Percentiles rank a stretch among this genome's conserved stretches.
Conservation (phyloP, 2,113 vertebrate genomes). For the Oncorhynchus kisutch region DNA sequence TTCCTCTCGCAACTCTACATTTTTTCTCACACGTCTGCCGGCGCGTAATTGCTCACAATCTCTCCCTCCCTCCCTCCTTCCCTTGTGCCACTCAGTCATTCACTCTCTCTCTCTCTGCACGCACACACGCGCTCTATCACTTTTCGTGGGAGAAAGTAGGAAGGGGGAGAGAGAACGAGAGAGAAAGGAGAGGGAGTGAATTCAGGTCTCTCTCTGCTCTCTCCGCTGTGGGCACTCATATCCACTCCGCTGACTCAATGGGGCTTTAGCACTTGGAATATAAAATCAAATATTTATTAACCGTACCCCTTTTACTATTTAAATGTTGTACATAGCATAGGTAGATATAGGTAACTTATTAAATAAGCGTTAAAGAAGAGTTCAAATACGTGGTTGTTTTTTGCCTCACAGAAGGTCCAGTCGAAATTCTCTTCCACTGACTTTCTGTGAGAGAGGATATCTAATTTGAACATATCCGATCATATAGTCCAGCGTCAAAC, state of each 20-base stretch:
- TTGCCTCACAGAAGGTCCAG: constrained; percentile 61
- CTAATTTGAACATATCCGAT: constrained; percentile 47
- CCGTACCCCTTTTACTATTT: constrained; percentile 51
- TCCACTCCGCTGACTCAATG: constrained; percentile 71
- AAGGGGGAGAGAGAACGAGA: constrained; percentile 67
- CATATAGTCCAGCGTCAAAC: constrained; percentile 51
- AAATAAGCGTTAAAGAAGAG: constrained; percentile 49
- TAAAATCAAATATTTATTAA: constrained; percentile 67
- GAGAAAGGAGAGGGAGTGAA: constrained; percentile 66
- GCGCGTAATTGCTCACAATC: constrained; percentile 56
- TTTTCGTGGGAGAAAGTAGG: constrained; percentile 70
- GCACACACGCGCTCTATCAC: constrained; percentile 48
- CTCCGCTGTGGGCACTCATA: constrained; percentile 70
- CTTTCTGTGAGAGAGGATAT: constrained; percentile 65
- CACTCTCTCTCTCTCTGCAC: constrained; percentile 31
- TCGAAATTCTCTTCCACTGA: constrained; percentile 60
- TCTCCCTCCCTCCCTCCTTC: constrained; percentile 37
- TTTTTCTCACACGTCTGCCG: constrained; percentile 20
- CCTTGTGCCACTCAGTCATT: constrained; percentile 14
- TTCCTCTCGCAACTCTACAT: constrained; percentile 7
- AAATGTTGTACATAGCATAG: constrained; percentile 55
- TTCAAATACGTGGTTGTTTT: constrained; percentile 45
- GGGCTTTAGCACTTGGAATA: constrained; percentile 67
- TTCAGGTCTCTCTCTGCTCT: constrained; percentile 71
- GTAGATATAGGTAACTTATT: constrained; percentile 48